These are phyloP conservation scores for Ornithorhynchus anatinus DNA, from an alignment of 2,113 vertebrate genomes.

Conservation along the genomic window DNA sequence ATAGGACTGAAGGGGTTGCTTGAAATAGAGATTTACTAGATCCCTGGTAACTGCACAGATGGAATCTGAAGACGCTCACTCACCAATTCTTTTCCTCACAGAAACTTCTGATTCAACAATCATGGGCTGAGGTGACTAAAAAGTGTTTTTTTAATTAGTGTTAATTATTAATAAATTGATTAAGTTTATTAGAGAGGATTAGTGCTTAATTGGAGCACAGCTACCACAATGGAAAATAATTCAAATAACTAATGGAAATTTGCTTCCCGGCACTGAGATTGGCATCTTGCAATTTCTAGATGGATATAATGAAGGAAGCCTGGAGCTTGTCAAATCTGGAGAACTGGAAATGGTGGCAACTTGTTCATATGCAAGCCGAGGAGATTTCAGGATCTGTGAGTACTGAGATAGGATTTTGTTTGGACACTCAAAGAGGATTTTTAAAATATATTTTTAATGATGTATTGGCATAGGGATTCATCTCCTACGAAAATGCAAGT, in stretches of 20 bases:
- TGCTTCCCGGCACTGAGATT: slow-evolving; percentile 18
- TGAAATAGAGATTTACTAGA: too few species aligned
- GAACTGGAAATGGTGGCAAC: slow-evolving; percentile 9
- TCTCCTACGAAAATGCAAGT: neutral
- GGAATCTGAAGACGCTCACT: too few species aligned
- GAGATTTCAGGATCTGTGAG: neutral
- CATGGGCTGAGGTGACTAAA: too few species aligned
- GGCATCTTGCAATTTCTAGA: neutral
- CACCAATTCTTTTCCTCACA: too few species aligned
- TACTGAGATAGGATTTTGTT: neutral
- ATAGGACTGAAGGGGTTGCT: too few species aligned
- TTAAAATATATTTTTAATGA: slow-evolving; percentile 4
- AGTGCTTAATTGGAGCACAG: slow-evolving; percentile 15
- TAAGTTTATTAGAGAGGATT: slow-evolving; percentile 12
- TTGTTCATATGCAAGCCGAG: neutral
- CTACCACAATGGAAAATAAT: neutral
- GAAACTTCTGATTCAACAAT: too few species aligned
- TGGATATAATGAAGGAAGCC: slow-evolving; percentile 5
- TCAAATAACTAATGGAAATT: slow-evolving; percentile 21
- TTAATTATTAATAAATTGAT: slow-evolving; percentile 41
- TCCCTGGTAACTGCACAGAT: too few species aligned
- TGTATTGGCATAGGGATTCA: neutral
- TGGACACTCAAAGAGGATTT: neutral
- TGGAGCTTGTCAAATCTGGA: neutral
- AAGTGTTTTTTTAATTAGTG: slow-evolving; percentile 14